These are phyloP conservation scores for Drosophila sturtevanti DNA, from an alignment of 1,140 invertebrate species.

Conservation along the genomic window DNA sequence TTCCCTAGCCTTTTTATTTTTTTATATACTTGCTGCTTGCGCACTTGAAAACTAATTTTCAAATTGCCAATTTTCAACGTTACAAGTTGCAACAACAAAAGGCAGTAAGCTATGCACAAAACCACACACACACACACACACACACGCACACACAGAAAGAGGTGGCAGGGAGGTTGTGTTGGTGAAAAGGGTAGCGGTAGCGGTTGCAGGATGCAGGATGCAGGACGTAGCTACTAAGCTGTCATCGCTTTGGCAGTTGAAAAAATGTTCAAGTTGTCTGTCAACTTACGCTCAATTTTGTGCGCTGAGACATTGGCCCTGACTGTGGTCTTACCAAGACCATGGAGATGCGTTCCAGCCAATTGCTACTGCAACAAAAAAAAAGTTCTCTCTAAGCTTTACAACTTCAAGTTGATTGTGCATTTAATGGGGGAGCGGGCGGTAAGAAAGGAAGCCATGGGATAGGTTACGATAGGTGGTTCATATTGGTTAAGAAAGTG, in stretches of 20 bases:
- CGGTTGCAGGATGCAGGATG: no score
- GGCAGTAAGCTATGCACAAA: constrained; percentile 17
- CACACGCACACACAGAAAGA: not conserved
- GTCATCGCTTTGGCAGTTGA: constrained; percentile 23
- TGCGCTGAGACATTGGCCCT: constrained; percentile 16
- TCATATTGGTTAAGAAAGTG: no score
- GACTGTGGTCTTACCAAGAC: not conserved
- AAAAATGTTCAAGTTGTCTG: constrained; percentile 46
- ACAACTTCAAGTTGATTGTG: constrained; percentile 26
- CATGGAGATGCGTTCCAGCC: constrained; percentile 10
- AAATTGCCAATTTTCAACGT: constrained; percentile 19
- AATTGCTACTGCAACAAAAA: constrained; percentile 28
- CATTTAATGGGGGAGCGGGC: not conserved
- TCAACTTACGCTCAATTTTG: constrained; percentile 46
- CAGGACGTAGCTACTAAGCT: constrained; percentile 12
- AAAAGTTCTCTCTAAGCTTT: constrained; percentile 28
- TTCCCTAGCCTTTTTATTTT: not conserved
- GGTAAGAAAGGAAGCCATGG: not conserved
- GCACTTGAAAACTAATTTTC: constrained; percentile 27
- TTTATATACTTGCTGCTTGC: constrained; percentile 1
- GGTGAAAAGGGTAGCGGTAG: not conserved
- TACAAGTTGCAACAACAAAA: constrained; percentile 10
- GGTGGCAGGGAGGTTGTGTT: not conserved
- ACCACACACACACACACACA: constrained; percentile 15
- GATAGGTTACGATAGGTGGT: no score